phyloP scores from a whole-genome alignment of 2,113 vertebrate species.

The Todiramphus chloris region DNA sequence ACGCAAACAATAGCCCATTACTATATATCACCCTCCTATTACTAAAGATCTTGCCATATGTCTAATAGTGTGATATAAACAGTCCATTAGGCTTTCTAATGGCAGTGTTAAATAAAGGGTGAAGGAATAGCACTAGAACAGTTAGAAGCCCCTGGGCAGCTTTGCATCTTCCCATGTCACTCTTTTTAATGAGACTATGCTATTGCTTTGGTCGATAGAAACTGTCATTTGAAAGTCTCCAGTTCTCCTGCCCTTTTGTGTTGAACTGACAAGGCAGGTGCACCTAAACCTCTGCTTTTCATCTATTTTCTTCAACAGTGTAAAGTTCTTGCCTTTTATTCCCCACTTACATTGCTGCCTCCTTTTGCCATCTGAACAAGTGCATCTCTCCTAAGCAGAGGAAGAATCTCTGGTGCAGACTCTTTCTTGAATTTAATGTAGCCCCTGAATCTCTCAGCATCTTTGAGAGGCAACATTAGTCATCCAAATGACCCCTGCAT shows the following conservation, averaged over 20 bases:
- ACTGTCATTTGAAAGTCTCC: neutral
- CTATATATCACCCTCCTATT: constrained; percentile 46
- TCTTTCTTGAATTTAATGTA: neutral
- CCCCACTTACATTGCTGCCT: neutral
- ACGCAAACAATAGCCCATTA: neutral
- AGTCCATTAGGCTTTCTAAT: constrained; percentile 58
- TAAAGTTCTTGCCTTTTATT: neutral
- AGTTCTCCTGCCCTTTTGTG: neutral
- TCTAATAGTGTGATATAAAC: constrained; percentile 45
- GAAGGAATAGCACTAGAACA: neutral
- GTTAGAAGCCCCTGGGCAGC: constrained; percentile 19
- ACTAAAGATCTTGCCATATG: constrained; percentile 23
- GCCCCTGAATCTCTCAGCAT: neutral
- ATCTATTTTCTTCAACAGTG: neutral
- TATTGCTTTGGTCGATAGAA: neutral
- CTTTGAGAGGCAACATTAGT: neutral
- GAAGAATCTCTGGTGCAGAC: neutral
- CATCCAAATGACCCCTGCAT: neutral
- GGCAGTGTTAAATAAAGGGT: constrained; percentile 59
- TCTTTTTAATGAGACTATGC: constrained; percentile 30
- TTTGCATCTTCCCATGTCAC: constrained; percentile 11
- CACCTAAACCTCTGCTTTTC: neutral
- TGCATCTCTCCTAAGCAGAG: neutral
- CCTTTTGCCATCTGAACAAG: neutral
- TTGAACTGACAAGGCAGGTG: neutral